Base-by-base conservation (phyloP, 2,888 invertebrate genomes). In the Macropis europaea region DNA sequence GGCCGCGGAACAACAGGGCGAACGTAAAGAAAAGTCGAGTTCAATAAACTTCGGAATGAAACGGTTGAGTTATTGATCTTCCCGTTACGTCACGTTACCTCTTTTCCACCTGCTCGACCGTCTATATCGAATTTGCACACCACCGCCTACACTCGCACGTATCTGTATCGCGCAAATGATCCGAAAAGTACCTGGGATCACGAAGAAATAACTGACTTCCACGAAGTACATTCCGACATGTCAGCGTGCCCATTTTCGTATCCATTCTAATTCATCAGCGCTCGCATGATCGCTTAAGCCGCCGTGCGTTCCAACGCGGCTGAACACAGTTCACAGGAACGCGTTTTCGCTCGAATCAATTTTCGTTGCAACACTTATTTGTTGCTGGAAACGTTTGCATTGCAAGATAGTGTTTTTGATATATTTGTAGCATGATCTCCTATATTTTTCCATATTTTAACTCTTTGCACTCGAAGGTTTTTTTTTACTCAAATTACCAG, bases 1-100 rank as follows among this genome's bases (percentile, higher is more conserved):
- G 13, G 22, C 9, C 34, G 7, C 13, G 40, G 32, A 24, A 66
- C 40, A 26, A 42, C 36, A 22, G 11, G 17, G n/a, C 26, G 17
- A 38, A n/a, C 42, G 42, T 71, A 47, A 62, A 48, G 62, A 42
- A 60, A 73, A 61, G 28, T 69, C 42, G 75, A 53, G 59, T 63
- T 57, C 52, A 59, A 60, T 67, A 47, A 73, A 73, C 62, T 56
- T 68, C 61, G 42, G 53, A 38, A 54, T 81, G 77, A 77, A 73
- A 68, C 77, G 81, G 69, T 69, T 73, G 74, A 72, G 73, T 83
- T 82, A 84, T 84, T 79, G 84, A 84, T 84, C 79, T 78, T 73
- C 74, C 17, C 45, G 76, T 82, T 82, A 74, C 79, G 82, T 82
- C 80, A 78, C 70, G 72, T 81, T 77, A 73, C 73, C 75, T 60